phyloP scores from a whole-genome alignment of 2,113 vertebrate genomes.

The Cyanocitta stelleri region DNA sequence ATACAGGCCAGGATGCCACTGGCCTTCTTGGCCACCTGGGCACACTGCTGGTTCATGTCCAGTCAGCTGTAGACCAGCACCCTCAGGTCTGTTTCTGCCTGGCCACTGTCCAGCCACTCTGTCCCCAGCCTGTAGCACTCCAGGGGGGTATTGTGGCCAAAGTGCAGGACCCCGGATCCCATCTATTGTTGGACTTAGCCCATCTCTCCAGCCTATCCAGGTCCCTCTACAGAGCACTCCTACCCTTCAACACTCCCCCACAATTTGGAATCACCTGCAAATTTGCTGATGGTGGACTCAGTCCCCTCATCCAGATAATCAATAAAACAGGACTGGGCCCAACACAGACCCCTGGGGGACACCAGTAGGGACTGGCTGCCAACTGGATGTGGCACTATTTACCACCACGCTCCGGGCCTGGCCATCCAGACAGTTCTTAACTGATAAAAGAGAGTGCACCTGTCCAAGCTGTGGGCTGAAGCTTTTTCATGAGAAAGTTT shows the following conservation, averaged over 20 bases:
- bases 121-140: neutral
- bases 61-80: neutral
- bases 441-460: neutral
- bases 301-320: neutral
- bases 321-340: neutral
- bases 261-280: neutral
- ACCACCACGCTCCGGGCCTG: fast-evolving
- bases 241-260: neutral
- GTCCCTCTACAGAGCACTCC: neutral
- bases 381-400: neutral
- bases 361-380: no score
- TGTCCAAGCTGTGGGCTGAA: fast-evolving
- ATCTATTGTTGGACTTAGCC: neutral
- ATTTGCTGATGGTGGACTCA: neutral
- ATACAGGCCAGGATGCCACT: neutral
- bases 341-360: neutral
- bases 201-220: neutral
- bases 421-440: neutral
- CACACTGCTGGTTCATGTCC: neutral
- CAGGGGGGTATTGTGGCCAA: neutral
- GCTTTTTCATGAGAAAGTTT: neutral
- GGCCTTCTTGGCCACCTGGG: neutral
- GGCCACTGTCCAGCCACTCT: neutral
- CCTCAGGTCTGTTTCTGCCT: neutral
- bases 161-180: neutral